A percentile compares a stretch with the other conserved stretches of the same genome.
Conservation (phyloP, 2,797 vertebrate genomes). For the Schizothorax lantsangensis region DNA sequence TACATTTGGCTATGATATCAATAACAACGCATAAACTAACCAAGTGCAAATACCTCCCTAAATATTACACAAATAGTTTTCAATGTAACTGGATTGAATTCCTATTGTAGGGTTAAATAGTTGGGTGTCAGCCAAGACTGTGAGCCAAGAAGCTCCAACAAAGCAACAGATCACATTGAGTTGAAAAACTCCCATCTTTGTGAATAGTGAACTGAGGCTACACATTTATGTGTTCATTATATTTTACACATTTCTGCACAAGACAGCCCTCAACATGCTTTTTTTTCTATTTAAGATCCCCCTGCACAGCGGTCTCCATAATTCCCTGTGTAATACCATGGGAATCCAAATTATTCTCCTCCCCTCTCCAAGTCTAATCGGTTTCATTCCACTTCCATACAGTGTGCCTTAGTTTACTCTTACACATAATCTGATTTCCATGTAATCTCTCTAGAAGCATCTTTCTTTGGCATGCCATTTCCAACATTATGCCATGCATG, state of each 20-base stretch:
- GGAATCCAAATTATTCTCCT: constrained; percentile 10
- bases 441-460: constrained; percentile 53
- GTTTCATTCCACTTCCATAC: constrained; percentile 27
- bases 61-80: not conserved
- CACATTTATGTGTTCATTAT: constrained; percentile 2
- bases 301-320: not conserved
- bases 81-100: not conserved
- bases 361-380: constrained; percentile 16
- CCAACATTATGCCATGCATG: constrained; percentile 35
- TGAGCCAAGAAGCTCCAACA: constrained; percentile 8
- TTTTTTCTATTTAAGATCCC: not conserved
- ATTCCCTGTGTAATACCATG: not conserved
- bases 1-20: not conserved
- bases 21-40: not conserved
- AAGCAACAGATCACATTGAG: not conserved
- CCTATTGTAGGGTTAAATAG: not conserved
- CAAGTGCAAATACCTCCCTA: not conserved
- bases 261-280: not conserved
- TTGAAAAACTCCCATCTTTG: not conserved
- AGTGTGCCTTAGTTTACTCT: constrained; percentile 12
- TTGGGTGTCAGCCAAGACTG: not conserved
- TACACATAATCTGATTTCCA: constrained; percentile 57
- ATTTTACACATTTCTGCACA: not conserved
- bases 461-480: constrained; percentile 48
- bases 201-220: not conserved